A percentile compares a stretch with the other conserved stretches of the same genome.
Evolutionary conservation across 2,113 vertebrate species (phyloP).

Genomic region (Phycodurus eques): DNA sequence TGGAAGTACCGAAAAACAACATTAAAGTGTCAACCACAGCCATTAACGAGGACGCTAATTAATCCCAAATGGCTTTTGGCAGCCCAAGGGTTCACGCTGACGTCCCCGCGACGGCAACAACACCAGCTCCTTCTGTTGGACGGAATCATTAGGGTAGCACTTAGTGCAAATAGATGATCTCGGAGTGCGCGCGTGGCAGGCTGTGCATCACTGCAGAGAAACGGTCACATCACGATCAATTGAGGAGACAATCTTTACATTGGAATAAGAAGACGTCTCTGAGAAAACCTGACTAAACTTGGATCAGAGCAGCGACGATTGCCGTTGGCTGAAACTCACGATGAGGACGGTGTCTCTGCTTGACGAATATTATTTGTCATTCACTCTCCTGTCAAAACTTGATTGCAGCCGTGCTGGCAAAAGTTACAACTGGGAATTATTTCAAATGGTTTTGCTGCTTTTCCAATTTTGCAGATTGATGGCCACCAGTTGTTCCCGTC

Average conservation of each 20-base stretch:
- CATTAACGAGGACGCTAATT: slow-evolving; percentile 12
- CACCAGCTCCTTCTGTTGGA: neutral
- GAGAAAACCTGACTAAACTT: neutral
- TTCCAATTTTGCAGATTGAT: neutral
- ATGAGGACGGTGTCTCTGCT: neutral
- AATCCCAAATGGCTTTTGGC: neutral
- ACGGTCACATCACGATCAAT: neutral
- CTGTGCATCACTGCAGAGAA: neutral
- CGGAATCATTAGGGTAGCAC: neutral
- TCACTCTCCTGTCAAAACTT: neutral
- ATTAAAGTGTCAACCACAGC: neutral
- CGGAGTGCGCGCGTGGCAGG: neutral
- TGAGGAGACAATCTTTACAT: neutral
- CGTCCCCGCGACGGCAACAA: neutral
- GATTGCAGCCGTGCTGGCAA: neutral
- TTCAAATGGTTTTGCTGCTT: neutral
- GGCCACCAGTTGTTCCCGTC: slow-evolving; percentile 32
- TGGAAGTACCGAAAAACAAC: neutral
- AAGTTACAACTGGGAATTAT: neutral
- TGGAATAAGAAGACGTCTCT: neutral
- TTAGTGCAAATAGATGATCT: neutral
- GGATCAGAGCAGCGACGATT: neutral
- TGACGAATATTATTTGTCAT: neutral
- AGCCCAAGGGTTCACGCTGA: slow-evolving; percentile 1
- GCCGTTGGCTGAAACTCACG: neutral